Percentiles rank a stretch among this genome's conserved stretches.
Conservation (phyloP, 2,113 vertebrate species). For the Peromyscus californicus region DNA sequence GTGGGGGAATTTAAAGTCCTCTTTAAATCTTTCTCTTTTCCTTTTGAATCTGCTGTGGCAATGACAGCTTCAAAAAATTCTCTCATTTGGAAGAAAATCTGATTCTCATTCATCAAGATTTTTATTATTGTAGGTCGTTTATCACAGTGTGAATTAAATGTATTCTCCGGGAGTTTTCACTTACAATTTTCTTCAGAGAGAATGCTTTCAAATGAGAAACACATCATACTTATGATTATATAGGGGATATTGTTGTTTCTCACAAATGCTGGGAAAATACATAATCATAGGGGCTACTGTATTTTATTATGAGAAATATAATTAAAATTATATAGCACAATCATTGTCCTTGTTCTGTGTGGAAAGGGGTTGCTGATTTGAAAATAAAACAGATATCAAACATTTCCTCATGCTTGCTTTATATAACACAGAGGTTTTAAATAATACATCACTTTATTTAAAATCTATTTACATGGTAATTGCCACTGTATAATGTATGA, state of each 20-base stretch:
- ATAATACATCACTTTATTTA: conserved; percentile 85
- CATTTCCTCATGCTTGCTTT: conserved; percentile 75
- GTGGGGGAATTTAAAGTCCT: neutral
- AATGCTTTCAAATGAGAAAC: conserved; percentile 67
- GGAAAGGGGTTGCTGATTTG: conserved; percentile 74
- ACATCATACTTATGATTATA: conserved; percentile 66
- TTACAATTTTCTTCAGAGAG: conserved; percentile 63
- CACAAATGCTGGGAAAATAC: conserved; percentile 68
- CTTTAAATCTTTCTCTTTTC: neutral
- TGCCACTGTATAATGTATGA: conserved; percentile 85
- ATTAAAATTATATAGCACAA: conserved; percentile 75
- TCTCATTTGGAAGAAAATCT: conserved; percentile 48
- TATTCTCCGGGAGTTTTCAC: conserved; percentile 65
- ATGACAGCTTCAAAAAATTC: conserved; percentile 57
- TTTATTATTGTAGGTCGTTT: conserved; percentile 76
- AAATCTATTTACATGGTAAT: conserved; percentile 85
- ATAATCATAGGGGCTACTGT: conserved; percentile 51
- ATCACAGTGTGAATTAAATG: conserved; percentile 66
- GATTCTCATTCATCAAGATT: conserved; percentile 65
- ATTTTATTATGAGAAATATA: conserved; percentile 72
- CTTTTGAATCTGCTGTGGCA: conserved; percentile 29
- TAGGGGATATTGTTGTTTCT: conserved; percentile 60
- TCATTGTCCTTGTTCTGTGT: conserved; percentile 55
- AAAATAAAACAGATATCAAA: conserved; percentile 79
- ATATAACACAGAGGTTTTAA: conserved; percentile 81